Conservation (phyloP, 1,140 invertebrate genomes). For the Drosophila fuyamai region DNA sequence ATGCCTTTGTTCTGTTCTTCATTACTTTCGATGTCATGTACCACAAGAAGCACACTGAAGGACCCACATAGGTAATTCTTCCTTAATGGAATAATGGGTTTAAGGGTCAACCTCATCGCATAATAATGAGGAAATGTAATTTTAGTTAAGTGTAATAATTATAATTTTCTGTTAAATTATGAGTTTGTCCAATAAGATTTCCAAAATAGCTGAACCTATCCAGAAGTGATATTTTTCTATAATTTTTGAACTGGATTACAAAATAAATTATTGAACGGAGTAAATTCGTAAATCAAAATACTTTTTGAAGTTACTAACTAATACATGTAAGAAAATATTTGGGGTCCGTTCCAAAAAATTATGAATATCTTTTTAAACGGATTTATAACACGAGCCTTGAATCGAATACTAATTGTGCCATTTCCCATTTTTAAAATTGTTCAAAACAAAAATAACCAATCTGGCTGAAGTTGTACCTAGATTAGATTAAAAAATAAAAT, state of each 20-base stretch:
- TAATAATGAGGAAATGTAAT: constrained; percentile 6
- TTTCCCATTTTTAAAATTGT: constrained; percentile 48
- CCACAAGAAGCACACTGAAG: constrained; percentile 7
- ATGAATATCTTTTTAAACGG: constrained; percentile 28
- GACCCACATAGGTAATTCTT: constrained; percentile 3
- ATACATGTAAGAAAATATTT: constrained; percentile 28
- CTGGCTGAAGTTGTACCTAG: constrained; percentile 52
- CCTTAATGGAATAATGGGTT: not conserved
- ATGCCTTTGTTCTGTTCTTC: constrained; percentile 20
- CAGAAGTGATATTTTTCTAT: constrained; percentile 48
- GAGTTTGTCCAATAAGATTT: constrained; percentile 28
- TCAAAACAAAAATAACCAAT: constrained; percentile 45
- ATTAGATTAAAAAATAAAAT: constrained; percentile 48
- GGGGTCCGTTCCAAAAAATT: constrained; percentile 21
- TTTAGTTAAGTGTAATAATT: constrained; percentile 15
- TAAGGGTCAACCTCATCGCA: constrained; percentile 3
- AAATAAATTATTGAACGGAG: constrained; percentile 9
- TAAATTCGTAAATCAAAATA: constrained; percentile 34
- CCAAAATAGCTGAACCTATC: constrained; percentile 18
- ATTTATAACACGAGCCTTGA: constrained; percentile 44
- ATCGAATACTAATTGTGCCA: constrained; percentile 53
- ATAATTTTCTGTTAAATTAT: constrained; percentile 8
- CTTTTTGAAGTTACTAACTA: constrained; percentile 33
- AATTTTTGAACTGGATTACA: constrained; percentile 43
- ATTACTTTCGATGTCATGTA: constrained; percentile 1